These are phyloP conservation scores for Cacoxenus indagator DNA, from an alignment of 2,888 invertebrate species.

Conservation along the genomic window DNA sequence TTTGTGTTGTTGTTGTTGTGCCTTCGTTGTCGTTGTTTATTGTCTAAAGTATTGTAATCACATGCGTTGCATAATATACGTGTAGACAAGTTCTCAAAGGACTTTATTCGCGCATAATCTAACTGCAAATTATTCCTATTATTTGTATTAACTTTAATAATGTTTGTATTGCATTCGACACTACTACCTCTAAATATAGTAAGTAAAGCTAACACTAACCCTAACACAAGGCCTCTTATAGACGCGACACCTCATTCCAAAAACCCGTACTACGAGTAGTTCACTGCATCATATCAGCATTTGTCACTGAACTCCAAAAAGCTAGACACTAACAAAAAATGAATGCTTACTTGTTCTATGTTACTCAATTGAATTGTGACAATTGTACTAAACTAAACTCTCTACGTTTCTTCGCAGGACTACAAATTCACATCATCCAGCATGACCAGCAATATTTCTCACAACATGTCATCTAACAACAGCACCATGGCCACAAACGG, in stretches of 20 bases:
- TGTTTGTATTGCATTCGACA: conserved; percentile 23
- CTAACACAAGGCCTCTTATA: no score
- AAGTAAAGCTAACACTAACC: background rate
- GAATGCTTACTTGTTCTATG: conserved; percentile 23
- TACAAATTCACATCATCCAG: conserved; percentile 68
- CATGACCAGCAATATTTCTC: conserved; percentile 72
- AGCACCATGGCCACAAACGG: conserved; percentile 63
- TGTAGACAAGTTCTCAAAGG: background rate
- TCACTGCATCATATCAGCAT: background rate
- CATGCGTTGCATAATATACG: background rate
- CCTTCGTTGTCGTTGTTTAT: conserved; percentile 32
- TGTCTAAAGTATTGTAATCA: conserved; percentile 29
- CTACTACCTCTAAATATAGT: background rate
- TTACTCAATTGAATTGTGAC: conserved; percentile 18
- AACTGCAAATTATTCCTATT: conserved; percentile 20
- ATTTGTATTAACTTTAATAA: conserved; percentile 24
- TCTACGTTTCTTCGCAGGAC: conserved; percentile 70
- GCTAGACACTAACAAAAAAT: background rate
- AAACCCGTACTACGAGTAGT: background rate
- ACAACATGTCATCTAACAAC: conserved; percentile 67
- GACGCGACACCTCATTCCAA: background rate
- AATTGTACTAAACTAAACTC: background rate
- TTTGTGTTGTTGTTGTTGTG: conserved; percentile 33
- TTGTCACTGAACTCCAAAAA: background rate
- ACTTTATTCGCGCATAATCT: conserved; percentile 15